These are phyloP conservation scores for Poeciliopsis paucimaculata DNA, from an alignment of 2,797 vertebrate species.

Conservation along the genomic window DNA sequence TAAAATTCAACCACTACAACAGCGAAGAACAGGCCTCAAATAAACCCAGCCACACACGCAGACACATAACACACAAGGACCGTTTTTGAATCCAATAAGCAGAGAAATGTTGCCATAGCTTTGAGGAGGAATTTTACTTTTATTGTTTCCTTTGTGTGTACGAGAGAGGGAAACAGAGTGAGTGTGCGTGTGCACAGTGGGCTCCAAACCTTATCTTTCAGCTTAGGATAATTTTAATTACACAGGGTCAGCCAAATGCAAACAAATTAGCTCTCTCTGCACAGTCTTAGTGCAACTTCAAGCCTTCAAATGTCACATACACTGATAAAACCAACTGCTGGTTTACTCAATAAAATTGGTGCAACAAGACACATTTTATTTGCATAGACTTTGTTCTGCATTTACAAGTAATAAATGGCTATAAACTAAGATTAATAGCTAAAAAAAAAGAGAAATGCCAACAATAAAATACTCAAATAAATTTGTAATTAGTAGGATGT, in stretches of 20 bases:
- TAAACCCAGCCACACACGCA: background rate
- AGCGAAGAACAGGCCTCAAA: constrained; percentile 33
- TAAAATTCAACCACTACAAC: constrained; percentile 9
- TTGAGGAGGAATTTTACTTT: constrained; percentile 84
- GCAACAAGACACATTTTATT: background rate
- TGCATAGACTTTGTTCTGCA: background rate
- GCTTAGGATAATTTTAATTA: constrained; percentile 67
- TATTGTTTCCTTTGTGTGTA: constrained; percentile 82
- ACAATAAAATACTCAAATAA: background rate
- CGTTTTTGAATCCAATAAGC: constrained; percentile 56
- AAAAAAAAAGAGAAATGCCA: background rate
- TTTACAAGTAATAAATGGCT: background rate
- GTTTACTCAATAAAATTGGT: background rate
- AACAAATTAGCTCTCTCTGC: constrained; percentile 61
- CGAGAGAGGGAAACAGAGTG: background rate
- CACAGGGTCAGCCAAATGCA: constrained; percentile 71
- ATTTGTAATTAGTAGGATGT: background rate
- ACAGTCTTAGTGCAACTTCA: constrained; percentile 46
- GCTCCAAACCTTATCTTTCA: constrained; percentile 72
- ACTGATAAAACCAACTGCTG: background rate
- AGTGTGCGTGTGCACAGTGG: constrained; percentile 74
- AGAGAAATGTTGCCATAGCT: constrained; percentile 76
- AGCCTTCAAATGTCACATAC: constrained; percentile 51
- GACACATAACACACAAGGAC: constrained; percentile 29
- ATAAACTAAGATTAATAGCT: background rate